phyloP scores from a whole-genome alignment of 2,797 vertebrate genomes.

The Nothura maculosa region DNA sequence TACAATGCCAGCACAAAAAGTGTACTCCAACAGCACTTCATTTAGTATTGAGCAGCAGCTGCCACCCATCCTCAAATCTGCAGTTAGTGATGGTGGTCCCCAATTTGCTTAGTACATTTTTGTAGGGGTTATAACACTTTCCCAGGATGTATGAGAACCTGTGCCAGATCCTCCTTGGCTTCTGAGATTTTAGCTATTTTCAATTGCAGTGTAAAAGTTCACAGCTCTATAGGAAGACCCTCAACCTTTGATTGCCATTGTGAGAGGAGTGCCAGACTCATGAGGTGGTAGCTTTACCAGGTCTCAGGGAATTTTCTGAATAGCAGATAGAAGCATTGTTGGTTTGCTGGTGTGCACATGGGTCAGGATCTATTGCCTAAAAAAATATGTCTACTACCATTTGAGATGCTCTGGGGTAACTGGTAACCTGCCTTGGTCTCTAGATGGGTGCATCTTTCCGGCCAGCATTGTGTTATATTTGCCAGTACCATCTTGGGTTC shows the following conservation, averaged over 20 bases:
- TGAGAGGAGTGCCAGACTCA: neutral
- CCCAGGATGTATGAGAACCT: neutral
- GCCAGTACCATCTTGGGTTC: neutral
- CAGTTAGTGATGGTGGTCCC: neutral
- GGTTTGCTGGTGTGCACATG: neutral
- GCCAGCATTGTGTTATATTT: neutral
- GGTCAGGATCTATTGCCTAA: neutral
- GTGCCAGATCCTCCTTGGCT: neutral
- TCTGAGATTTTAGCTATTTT: neutral
- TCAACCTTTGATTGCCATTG: neutral
- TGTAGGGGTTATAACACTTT: neutral
- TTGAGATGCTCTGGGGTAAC: neutral
- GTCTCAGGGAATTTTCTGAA: neutral
- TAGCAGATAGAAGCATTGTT: fast-evolving
- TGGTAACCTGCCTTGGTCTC: neutral
- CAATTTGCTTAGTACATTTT: neutral
- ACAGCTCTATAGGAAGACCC: neutral
- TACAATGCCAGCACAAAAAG: neutral
- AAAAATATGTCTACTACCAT: neutral
- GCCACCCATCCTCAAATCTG: neutral
- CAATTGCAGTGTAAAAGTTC: neutral
- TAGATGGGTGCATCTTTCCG: neutral
- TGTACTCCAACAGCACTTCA: neutral
- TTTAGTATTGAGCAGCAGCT: neutral
- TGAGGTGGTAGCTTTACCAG: fast-evolving